Percentiles rank a stretch among this genome's conserved stretches.
Evolutionary conservation across 1,140 invertebrate genomes (phyloP).

Genomic region (Meteorus sp.): DNA sequence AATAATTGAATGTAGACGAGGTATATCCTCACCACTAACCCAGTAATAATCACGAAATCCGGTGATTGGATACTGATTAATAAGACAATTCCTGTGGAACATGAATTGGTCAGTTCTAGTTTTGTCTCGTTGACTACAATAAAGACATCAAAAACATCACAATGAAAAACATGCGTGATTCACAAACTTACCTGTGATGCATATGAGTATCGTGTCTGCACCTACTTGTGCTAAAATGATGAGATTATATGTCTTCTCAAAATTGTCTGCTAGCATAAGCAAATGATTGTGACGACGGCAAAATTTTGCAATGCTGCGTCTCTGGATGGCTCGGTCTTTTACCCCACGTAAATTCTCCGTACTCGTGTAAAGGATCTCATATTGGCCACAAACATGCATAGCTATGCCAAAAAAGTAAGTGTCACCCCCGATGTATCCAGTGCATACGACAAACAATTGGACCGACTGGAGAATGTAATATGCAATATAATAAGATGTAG

Average conservation of each 20-base stretch:
- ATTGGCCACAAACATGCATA: constrained; percentile 28
- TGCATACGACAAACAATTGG: constrained; percentile 14
- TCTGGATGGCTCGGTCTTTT: neutral
- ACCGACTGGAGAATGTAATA: constrained; percentile 14
- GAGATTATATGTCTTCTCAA: constrained; percentile 21
- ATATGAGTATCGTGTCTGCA: constrained; percentile 9
- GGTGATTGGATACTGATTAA: constrained; percentile 5
- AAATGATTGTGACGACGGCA: constrained; percentile 25
- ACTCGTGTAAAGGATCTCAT: constrained; percentile 4
- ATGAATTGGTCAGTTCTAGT: too few species aligned
- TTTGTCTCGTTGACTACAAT: too few species aligned
- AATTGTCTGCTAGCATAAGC: constrained; percentile 14
- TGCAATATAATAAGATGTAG: neutral
- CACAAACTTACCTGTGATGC: constrained; percentile 19
- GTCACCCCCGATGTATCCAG: constrained; percentile 20
- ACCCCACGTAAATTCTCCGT: constrained; percentile 3
- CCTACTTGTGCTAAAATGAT: constrained; percentile 24
- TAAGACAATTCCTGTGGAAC: constrained; percentile 14
- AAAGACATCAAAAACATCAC: too few species aligned
- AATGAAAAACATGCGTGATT: too few species aligned
- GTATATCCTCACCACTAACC: constrained; percentile 12
- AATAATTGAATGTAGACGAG: constrained; percentile 26
- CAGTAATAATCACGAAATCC: neutral
- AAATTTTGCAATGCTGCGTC: neutral
- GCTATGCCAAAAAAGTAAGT: constrained; percentile 25